A percentile compares a stretch with the other conserved stretches of the same genome.
phyloP scores from a whole-genome alignment of 92 coral and sea anemone species.

The Ricordea florida region DNA sequence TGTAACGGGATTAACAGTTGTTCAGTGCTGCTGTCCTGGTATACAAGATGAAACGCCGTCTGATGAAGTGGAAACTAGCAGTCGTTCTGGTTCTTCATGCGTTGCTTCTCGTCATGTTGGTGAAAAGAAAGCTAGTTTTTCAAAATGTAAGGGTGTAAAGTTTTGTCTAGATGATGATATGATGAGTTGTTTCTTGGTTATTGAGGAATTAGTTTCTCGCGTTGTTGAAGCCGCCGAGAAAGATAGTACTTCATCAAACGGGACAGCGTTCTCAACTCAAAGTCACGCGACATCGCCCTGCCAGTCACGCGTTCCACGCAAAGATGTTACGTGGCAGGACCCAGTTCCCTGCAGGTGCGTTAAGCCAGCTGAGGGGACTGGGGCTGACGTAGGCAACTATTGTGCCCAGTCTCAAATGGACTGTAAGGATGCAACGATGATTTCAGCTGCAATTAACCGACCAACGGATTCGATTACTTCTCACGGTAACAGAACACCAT shows the following conservation, averaged over 20 bases:
- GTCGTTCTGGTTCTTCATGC: not conserved
- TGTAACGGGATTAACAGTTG: slow-evolving; percentile 3
- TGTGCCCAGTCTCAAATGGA: too few relatives aligned
- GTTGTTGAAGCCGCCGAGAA: not conserved
- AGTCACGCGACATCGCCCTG: not conserved
- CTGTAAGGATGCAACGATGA: too few relatives aligned
- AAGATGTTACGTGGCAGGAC: not conserved
- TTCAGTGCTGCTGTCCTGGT: not conserved
- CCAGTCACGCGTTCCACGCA: not conserved
- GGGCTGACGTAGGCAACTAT: not conserved
- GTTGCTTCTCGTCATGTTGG: too few relatives aligned
- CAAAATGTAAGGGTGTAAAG: not conserved
- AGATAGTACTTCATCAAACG: not conserved
- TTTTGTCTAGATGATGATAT: not conserved
- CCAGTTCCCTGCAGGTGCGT: too few relatives aligned
- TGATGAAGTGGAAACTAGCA: not conserved
- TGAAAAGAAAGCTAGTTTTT: too few relatives aligned
- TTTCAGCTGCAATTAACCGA: too few relatives aligned
- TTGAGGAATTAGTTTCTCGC: not conserved
- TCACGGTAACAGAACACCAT: too few relatives aligned
- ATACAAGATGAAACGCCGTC: not conserved
- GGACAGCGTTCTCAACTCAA: not conserved
- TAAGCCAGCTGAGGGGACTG: too few relatives aligned
- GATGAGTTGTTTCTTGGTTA: not conserved
- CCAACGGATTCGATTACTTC: too few relatives aligned